These are phyloP conservation scores for Brachionus manjavacas DNA, from an alignment of 1,140 invertebrate species.

Conservation along the genomic window DNA sequence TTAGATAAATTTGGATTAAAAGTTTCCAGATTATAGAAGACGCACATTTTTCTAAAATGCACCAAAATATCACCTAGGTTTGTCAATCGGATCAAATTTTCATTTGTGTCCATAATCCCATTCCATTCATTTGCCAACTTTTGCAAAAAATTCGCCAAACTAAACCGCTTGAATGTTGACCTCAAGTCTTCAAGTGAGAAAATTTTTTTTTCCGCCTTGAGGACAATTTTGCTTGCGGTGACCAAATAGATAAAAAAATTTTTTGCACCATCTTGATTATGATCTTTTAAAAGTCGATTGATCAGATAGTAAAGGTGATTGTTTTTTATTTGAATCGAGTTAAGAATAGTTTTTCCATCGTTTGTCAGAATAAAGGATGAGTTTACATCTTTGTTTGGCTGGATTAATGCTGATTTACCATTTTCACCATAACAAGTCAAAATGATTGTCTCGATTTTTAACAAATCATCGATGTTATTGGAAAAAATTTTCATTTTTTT, in stretches of 20 bases:
- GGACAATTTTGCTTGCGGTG: not conserved
- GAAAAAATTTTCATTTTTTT: not conserved
- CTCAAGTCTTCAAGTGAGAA: not conserved
- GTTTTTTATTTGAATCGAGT: not conserved
- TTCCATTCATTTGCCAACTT: not conserved
- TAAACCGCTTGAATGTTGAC: not conserved
- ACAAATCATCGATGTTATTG: not conserved
- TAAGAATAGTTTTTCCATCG: not conserved
- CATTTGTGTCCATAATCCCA: not conserved
- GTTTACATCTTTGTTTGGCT: not conserved
- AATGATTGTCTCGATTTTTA: not conserved
- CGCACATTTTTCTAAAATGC: not conserved
- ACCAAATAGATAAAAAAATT: not conserved
- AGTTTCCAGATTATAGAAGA: not conserved
- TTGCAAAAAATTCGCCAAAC: not conserved
- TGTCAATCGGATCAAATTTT: not conserved
- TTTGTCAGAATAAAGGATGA: not conserved
- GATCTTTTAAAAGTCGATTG: not conserved
- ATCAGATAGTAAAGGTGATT: not conserved
- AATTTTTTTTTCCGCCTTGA: not conserved
- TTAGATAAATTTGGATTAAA: conserved; percentile 12
- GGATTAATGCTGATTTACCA: conserved; percentile 1
- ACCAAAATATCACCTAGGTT: not conserved
- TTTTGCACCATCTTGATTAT: not conserved
- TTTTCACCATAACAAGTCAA: not conserved